A percentile compares a stretch with the other conserved stretches of the same genome.
Evolutionary conservation across 2,888 invertebrate species (phyloP).

Genomic region (Ptychoptera albimana): DNA sequence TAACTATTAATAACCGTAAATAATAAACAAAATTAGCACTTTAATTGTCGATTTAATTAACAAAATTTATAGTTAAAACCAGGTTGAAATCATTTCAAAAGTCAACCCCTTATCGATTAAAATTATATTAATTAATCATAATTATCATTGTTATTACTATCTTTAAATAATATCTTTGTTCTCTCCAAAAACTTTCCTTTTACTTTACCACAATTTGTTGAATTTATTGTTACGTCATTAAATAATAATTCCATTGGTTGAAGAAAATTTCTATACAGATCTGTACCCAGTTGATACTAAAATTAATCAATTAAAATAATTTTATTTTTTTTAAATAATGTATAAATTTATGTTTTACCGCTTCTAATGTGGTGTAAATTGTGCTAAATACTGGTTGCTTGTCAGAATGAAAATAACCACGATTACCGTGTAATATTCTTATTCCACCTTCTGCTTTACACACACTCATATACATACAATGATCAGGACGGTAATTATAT

Average conservation of each 20-base stretch:
- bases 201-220: constrained; percentile 49
- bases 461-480: constrained; percentile 88
- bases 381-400: constrained; percentile 74
- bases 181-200: constrained; percentile 35
- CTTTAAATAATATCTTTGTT: constrained; percentile 27
- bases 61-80: too few species aligned
- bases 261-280: constrained; percentile 44
- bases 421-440: constrained; percentile 75
- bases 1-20: too few species aligned
- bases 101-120: too few species aligned
- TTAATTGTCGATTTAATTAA: too few species aligned
- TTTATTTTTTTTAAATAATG: too few species aligned
- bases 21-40: too few species aligned
- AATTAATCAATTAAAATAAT: constrained; percentile 23
- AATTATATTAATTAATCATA: not conserved
- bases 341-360: constrained; percentile 15
- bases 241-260: constrained; percentile 28
- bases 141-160: constrained; percentile 6
- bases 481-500: constrained; percentile 87
- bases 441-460: constrained; percentile 54
- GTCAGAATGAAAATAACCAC: constrained; percentile 69
- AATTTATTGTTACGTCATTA: constrained; percentile 35
- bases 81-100: too few species aligned
- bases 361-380: constrained; percentile 38
- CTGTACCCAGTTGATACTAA: constrained; percentile 45